phyloP scores from a whole-genome alignment of 2,797 vertebrate species.

The Premnoplex brunnescens region DNA sequence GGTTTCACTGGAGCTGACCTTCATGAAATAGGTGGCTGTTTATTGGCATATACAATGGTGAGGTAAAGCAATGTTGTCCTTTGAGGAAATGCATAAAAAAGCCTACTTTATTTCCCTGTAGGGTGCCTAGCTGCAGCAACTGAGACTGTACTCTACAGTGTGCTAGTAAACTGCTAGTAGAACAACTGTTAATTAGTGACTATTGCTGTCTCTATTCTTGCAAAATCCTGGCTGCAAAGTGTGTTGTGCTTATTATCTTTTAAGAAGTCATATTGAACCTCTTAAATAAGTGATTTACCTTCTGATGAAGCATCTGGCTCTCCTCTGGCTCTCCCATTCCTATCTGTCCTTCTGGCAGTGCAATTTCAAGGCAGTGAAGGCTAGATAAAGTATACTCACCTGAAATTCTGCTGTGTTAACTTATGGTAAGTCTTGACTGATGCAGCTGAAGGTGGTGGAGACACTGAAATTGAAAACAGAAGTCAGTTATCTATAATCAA shows the following conservation, averaged over 20 bases:
- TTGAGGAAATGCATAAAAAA: background rate
- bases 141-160: background rate
- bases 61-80: background rate
- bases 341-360: background rate
- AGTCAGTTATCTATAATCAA: background rate
- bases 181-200: background rate
- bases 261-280: background rate
- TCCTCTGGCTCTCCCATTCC: background rate
- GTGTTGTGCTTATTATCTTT: background rate
- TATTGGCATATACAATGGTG: background rate
- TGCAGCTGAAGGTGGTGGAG: background rate
- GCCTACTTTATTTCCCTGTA: background rate
- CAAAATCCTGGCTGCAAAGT: background rate
- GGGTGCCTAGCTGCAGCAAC: background rate
- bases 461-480: conserved; percentile 46
- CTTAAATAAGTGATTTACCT: background rate
- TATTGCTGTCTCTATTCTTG: background rate
- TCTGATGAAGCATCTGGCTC: background rate
- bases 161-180: background rate
- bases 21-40: background rate
- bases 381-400: background rate
- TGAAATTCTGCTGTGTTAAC: background rate
- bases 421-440: background rate
- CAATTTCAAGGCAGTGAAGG: background rate
- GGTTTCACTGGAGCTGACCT: background rate